These are phyloP conservation scores for Cyclophora albipunctata DNA, from an alignment of 2,888 invertebrate genomes.

Conservation along the genomic window DNA sequence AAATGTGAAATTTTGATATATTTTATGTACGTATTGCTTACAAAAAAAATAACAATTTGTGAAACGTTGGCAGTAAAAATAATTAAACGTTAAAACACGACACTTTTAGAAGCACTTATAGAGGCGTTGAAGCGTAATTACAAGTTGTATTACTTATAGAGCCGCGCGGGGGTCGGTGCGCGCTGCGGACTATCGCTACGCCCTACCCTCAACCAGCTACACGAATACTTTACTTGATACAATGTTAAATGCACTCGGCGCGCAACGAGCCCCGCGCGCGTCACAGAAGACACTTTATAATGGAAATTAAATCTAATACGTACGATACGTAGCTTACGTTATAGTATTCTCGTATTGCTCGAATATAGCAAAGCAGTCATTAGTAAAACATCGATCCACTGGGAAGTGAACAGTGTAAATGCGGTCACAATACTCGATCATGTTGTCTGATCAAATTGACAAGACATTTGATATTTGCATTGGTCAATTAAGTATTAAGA, in stretches of 20 bases:
- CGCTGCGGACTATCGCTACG: conserved; percentile 17
- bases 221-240: conserved; percentile 43
- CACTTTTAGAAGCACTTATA: conserved; percentile 64
- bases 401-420: conserved; percentile 51
- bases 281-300: conserved; percentile 56
- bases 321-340: conserved; percentile 53
- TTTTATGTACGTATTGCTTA: conserved; percentile 48
- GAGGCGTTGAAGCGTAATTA: conserved; percentile 68
- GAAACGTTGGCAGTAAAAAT: conserved; percentile 67
- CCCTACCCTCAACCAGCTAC: conserved; percentile 43
- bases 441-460: conserved; percentile 37
- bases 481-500: conserved; percentile 56
- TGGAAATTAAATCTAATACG: conserved; percentile 62
- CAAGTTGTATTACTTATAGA: conserved; percentile 38
- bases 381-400: conserved; percentile 39
- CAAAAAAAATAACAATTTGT: conserved; percentile 58
- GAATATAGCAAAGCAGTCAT: conserved; percentile 41
- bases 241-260: conserved; percentile 46
- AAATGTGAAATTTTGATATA: conserved; percentile 39
- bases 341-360: conserved; percentile 32
- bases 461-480: conserved; percentile 43
- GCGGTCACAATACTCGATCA: conserved; percentile 50
- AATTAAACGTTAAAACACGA: conserved; percentile 46
- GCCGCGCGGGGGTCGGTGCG: conserved; percentile 32
- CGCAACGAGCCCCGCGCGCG: conserved; percentile 38